A percentile compares a stretch with the other conserved stretches of the same genome.
phyloP scores from a whole-genome alignment of 2,113 vertebrate genomes.

The human region DNA sequence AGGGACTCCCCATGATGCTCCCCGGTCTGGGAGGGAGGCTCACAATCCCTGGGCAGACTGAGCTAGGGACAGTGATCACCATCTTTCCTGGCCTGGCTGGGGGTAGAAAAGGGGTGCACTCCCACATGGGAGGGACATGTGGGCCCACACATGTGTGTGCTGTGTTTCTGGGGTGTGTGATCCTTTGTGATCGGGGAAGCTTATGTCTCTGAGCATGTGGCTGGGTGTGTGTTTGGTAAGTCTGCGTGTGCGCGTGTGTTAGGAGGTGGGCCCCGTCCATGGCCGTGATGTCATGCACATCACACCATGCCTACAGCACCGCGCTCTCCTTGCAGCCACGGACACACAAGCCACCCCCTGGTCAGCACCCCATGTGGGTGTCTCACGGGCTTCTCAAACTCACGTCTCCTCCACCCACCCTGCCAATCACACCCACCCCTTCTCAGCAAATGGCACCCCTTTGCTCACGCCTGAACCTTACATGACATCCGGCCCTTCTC shows the following conservation, averaged over 20 bases:
- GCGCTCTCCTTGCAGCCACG: background rate
- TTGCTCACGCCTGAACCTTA: background rate
- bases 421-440: background rate
- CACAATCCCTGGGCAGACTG: background rate
- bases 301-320: background rate
- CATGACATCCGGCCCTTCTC: background rate
- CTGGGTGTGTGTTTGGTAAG: background rate
- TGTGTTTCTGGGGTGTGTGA: background rate
- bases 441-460: background rate
- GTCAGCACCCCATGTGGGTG: rapidly evolving
- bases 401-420: background rate
- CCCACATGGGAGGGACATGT: rapidly evolving
- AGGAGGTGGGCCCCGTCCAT: rapidly evolving
- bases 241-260: rapidly evolving
- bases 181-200: background rate
- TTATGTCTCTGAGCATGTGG: rapidly evolving
- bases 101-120: background rate
- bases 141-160: no score
- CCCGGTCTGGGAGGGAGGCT: background rate
- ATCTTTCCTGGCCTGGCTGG: background rate
- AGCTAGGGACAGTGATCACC: rapidly evolving
- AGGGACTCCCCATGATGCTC: background rate
- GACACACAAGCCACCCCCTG: background rate
- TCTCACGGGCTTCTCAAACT: background rate
- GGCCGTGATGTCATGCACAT: rapidly evolving